phyloP scores from a whole-genome alignment of 2,888 invertebrate species.

The Spisula solida region DNA sequence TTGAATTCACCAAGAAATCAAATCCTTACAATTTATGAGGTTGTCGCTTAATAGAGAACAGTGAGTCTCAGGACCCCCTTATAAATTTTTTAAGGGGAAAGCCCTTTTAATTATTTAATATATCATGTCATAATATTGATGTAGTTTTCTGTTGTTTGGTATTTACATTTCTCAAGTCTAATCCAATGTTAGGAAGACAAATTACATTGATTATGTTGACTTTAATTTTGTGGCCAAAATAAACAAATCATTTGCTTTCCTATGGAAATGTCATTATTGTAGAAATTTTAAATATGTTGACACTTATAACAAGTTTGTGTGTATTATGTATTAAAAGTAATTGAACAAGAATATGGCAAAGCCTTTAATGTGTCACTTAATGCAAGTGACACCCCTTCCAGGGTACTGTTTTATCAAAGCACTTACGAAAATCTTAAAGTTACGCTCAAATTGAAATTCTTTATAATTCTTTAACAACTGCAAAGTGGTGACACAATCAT shows the following conservation, averaged over 20 bases:
- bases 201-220: not conserved
- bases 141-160: not conserved
- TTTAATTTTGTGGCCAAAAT: not conserved
- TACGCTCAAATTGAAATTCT: too few relatives aligned
- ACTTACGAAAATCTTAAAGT: too few relatives aligned
- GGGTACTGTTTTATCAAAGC: too few relatives aligned
- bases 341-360: not conserved
- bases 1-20: too few relatives aligned
- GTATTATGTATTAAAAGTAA: not conserved
- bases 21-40: too few relatives aligned
- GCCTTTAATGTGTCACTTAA: not conserved
- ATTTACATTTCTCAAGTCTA: slow-evolving; percentile 15
- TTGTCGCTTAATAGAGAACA: too few relatives aligned
- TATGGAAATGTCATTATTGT: not conserved
- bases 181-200: not conserved
- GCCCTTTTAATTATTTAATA: too few relatives aligned
- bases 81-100: too few relatives aligned
- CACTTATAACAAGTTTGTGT: not conserved
- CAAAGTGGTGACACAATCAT: too few relatives aligned
- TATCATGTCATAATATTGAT: not conserved
- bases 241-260: not conserved
- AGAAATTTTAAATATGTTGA: not conserved
- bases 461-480: too few relatives aligned
- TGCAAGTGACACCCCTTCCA: not conserved
- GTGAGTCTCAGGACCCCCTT: too few relatives aligned